Conservation (phyloP, 2,797 vertebrate genomes). For the Phyllotis vaccarum region DNA sequence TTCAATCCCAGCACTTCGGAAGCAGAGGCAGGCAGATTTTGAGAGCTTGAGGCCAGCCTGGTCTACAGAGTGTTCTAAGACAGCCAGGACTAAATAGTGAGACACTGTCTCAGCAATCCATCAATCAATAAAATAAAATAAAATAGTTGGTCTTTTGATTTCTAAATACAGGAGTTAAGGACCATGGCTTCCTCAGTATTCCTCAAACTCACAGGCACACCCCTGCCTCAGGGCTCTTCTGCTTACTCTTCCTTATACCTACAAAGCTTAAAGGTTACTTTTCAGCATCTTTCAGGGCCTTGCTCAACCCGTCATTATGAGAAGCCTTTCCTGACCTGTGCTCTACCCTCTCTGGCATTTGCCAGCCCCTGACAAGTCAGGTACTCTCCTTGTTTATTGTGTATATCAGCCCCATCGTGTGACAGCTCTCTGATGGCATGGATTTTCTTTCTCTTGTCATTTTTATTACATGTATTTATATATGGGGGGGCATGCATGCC, state of each 20-base stretch:
- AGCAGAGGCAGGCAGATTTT: not conserved
- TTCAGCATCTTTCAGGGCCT: not conserved
- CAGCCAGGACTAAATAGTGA: no score
- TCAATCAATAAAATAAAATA: no score
- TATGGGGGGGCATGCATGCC: not conserved
- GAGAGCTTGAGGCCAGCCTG: not conserved
- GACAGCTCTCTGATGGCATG: not conserved
- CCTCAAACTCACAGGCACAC: not conserved
- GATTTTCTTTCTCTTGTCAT: not conserved
- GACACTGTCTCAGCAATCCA: no score
- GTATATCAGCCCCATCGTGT: rapidly evolving
- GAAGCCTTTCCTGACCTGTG: not conserved
- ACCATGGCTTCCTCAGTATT: not conserved
- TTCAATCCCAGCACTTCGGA: not conserved
- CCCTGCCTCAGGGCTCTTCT: slow-evolving; percentile 33
- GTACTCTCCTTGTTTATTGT: not conserved
- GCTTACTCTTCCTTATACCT: not conserved
- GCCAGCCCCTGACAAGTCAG: not conserved
- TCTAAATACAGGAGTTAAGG: not conserved
- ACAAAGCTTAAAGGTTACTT: not conserved
- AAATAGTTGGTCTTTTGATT: not conserved
- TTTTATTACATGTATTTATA: not conserved
- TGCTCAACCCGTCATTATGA: not conserved
- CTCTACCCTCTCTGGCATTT: not conserved
- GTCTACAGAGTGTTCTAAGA: not conserved